Conservation (phyloP, 53 echinoderm and acorn worm species). For the Astropecten irregularis region DNA sequence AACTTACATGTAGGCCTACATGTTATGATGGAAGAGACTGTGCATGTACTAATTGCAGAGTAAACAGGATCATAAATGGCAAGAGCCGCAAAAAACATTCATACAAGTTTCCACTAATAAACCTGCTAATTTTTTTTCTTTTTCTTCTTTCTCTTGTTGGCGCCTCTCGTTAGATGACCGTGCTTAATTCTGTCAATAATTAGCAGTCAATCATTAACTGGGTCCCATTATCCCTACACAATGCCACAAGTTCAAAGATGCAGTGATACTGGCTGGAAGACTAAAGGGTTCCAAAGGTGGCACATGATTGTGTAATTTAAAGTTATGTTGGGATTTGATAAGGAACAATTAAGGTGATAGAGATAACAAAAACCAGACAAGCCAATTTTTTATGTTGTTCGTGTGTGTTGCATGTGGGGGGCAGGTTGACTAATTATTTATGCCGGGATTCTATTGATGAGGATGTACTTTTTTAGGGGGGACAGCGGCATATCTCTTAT, state of each 20-base stretch:
- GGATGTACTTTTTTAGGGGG: too few species aligned
- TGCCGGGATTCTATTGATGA: too few species aligned
- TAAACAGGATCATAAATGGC: not conserved
- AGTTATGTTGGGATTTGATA: conserved; percentile 36
- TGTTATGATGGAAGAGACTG: too few species aligned
- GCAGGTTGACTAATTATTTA: too few species aligned
- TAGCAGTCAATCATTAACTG: conserved; percentile 53
- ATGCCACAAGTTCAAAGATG: conserved; percentile 42
- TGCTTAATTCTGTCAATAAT: conserved; percentile 56
- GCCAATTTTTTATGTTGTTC: not conserved
- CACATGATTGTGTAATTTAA: conserved; percentile 48
- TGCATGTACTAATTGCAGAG: not conserved
- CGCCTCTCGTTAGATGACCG: conserved; percentile 19
- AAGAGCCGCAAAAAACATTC: not conserved
- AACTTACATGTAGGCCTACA: too few species aligned
- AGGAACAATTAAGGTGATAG: conserved; percentile 44
- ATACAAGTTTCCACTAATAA: conserved; percentile 17
- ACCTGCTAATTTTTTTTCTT: conserved; percentile 29
- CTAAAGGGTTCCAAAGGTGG: conserved; percentile 35
- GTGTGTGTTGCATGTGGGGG: too few species aligned
- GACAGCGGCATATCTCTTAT: too few species aligned
- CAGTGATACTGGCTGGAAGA: conserved; percentile 18
- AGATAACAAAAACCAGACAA: conserved; percentile 34
- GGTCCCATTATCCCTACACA: conserved; percentile 2
- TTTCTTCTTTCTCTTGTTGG: not conserved